These are phyloP conservation scores for Neodon shergylaensis DNA, from an alignment of 2,113 vertebrate species.

Conservation along the genomic window DNA sequence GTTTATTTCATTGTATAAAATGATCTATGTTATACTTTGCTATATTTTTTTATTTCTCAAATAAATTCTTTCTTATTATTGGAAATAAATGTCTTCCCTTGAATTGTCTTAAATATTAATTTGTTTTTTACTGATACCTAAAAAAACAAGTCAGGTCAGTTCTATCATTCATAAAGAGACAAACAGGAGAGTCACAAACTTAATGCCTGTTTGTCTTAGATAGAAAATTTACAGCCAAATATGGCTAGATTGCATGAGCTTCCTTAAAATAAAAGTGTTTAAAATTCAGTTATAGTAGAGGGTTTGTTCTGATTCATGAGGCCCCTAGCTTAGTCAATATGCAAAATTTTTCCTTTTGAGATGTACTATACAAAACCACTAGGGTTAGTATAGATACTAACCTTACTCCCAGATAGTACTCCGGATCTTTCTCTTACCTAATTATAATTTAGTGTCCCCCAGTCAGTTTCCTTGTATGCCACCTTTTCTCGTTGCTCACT, in stretches of 20 bases:
- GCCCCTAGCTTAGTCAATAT: not conserved
- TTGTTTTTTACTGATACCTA: not conserved
- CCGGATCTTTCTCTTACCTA: not conserved
- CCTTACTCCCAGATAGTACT: not conserved
- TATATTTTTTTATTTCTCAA: not conserved
- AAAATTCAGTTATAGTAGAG: not conserved
- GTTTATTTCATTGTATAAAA: not conserved
- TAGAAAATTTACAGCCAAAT: not conserved
- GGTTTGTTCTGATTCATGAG: not conserved
- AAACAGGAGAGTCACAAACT: not conserved
- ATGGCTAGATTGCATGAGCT: not conserved
- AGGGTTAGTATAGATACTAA: too few relatives aligned
- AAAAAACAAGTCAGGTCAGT: not conserved
- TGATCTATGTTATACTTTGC: not conserved
- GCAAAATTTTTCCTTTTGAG: not conserved
- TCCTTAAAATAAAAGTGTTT: not conserved
- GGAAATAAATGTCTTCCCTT: not conserved
- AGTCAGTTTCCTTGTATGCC: not conserved
- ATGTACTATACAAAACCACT: not conserved
- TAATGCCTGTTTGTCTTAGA: not conserved
- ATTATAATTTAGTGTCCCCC: not conserved
- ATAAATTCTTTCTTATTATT: not conserved
- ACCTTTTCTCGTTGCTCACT: accelerated
- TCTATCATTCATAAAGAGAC: not conserved
- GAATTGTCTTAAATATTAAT: not conserved